These are phyloP conservation scores for Ochotona princeps DNA, from an alignment of 2,113 vertebrate genomes.

Conservation along the genomic window DNA sequence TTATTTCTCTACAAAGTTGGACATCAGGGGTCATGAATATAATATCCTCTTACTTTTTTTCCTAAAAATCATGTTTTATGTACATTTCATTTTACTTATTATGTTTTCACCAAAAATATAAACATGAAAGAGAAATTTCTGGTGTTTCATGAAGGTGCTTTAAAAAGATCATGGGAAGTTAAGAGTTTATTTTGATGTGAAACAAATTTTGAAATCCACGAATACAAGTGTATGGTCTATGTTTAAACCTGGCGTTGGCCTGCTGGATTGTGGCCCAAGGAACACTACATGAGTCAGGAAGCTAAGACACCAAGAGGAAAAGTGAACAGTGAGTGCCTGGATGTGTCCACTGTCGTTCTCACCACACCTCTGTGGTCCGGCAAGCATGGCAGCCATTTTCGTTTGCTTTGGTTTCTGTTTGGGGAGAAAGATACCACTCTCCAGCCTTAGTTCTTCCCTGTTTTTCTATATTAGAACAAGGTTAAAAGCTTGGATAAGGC, in stretches of 20 bases:
- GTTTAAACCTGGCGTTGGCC: background rate
- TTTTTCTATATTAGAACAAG: background rate
- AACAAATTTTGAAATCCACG: no score
- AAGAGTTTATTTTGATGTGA: no score
- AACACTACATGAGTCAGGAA: background rate
- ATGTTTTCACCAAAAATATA: background rate
- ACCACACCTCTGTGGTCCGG: background rate
- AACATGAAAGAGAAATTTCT: background rate
- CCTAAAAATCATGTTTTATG: background rate
- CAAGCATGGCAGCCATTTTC: background rate
- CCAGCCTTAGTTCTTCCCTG: background rate
- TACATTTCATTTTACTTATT: background rate
- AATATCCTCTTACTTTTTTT: slow-evolving; percentile 26
- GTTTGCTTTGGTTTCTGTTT: background rate
- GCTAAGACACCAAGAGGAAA: background rate
- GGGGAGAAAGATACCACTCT: background rate
- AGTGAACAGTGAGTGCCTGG: background rate
- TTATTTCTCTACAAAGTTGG: slow-evolving; percentile 48
- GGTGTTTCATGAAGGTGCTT: background rate
- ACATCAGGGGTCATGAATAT: background rate
- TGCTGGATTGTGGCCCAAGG: background rate
- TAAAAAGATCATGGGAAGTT: no score
- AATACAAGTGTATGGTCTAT: background rate
- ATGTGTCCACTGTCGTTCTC: background rate
- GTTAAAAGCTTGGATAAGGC: background rate